phyloP scores from a whole-genome alignment of 30 jellyfish, hydroid and myxozoan species.

The Sanderia malayensis region DNA sequence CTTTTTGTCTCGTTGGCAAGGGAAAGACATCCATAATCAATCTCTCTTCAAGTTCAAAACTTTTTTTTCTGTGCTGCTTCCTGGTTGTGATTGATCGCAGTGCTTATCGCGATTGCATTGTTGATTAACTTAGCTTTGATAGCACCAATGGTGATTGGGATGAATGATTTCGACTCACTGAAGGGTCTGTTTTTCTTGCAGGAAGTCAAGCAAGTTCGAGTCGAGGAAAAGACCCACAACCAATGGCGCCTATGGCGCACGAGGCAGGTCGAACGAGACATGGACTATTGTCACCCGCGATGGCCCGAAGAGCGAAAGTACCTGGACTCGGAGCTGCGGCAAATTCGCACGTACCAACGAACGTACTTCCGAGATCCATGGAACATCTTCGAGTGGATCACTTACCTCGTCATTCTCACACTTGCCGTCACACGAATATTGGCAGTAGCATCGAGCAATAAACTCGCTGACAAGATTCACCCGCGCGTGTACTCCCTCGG shows the following conservation, averaged over 20 bases:
- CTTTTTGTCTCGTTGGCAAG: too few species aligned
- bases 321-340: conserved; percentile 95
- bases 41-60: too few species aligned
- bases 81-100: too few species aligned
- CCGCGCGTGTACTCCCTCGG: conserved; percentile 90
- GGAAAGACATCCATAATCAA: too few species aligned
- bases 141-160: too few species aligned
- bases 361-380: conserved; percentile 98
- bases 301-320: conserved; percentile 99
- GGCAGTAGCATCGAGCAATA: conserved; percentile 70
- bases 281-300: conserved; percentile 93
- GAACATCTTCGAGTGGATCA: conserved; percentile 98
- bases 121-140: too few species aligned
- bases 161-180: too few species aligned
- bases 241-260: conserved; percentile 98
- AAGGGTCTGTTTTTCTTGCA: conserved; percentile 11
- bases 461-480: conserved; percentile 80
- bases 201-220: conserved; percentile 90
- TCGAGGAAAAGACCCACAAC: conserved; percentile 82
- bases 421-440: conserved; percentile 81
- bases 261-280: conserved; percentile 93
- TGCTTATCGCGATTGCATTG: too few species aligned
- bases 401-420: conserved; percentile 85
- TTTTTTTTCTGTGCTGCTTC: too few species aligned
- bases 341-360: conserved; percentile 92